Conservation (phyloP, 2,797 vertebrate genomes). For the Poecilia gillii region DNA sequence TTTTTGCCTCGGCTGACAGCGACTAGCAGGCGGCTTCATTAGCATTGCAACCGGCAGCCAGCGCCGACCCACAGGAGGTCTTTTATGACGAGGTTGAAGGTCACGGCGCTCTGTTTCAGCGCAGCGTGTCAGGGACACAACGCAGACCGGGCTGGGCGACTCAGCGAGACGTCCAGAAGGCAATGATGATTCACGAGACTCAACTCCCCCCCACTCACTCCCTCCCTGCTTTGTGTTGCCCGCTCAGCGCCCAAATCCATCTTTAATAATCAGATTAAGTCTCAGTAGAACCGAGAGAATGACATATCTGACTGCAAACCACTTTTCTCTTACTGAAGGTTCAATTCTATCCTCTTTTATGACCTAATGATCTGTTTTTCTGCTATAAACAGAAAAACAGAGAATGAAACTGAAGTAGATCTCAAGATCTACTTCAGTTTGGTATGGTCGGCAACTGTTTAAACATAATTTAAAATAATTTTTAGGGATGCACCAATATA, state of each 20-base stretch:
- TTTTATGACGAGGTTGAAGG: constrained; percentile 64
- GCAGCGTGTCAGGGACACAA: constrained; percentile 54
- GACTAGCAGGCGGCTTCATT: constrained; percentile 50
- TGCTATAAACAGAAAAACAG: background rate
- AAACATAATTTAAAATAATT: background rate
- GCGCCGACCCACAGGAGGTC: constrained; percentile 41
- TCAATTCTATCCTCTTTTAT: background rate
- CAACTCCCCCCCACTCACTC: constrained; percentile 11
- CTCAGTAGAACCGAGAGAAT: constrained; percentile 24
- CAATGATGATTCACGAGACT: constrained; percentile 65
- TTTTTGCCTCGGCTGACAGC: constrained; percentile 38
- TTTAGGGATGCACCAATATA: no score
- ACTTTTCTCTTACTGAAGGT: background rate
- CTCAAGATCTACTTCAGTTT: background rate
- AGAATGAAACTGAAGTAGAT: no score
- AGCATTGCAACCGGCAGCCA: constrained; percentile 48
- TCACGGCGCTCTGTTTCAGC: constrained; percentile 37
- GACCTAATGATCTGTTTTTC: constrained; percentile 13
- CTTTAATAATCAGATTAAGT: constrained; percentile 24
- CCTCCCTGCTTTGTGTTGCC: constrained; percentile 9
- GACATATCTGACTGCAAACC: constrained; percentile 27
- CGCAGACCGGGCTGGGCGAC: constrained; percentile 45
- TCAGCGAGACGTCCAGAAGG: constrained; percentile 41
- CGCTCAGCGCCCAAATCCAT: constrained; percentile 18
- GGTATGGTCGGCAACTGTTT: background rate